phyloP scores from a whole-genome alignment of 2,797 vertebrate genomes.

The Alectoris magna region DNA sequence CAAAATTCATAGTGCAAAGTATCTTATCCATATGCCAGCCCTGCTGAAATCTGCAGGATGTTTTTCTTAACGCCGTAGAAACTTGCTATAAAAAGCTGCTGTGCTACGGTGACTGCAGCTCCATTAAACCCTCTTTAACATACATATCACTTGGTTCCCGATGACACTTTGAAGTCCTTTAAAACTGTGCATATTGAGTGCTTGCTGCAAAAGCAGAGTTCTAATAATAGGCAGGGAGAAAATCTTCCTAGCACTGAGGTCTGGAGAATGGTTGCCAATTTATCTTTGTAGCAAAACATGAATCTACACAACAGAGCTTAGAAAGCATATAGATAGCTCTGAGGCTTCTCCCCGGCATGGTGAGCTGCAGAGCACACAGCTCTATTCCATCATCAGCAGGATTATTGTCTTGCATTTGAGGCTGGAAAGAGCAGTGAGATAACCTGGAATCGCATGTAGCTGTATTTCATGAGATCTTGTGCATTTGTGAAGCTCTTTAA shows the following conservation, averaged over 20 bases:
- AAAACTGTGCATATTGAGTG: not conserved
- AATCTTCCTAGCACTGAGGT: constrained; percentile 27
- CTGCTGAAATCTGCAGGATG: constrained; percentile 55
- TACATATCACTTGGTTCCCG: constrained; percentile 45
- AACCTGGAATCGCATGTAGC: not conserved
- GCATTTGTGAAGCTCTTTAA: constrained; percentile 1
- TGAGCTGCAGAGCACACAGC: not conserved
- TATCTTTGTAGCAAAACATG: constrained; percentile 21
- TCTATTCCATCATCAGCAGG: not conserved
- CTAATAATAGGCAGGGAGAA: constrained; percentile 51
- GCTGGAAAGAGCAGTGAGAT: not conserved
- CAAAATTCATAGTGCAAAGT: constrained; percentile 48
- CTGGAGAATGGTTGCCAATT: not conserved
- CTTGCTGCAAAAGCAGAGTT: constrained; percentile 38
- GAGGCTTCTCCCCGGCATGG: constrained; percentile 18
- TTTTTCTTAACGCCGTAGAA: constrained; percentile 50
- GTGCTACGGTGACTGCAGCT: constrained; percentile 38
- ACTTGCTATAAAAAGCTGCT: constrained; percentile 62
- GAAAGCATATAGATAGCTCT: not conserved
- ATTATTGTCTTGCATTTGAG: constrained; percentile 20
- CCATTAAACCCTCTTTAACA: constrained; percentile 65
- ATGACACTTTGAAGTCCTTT: constrained; percentile 62
- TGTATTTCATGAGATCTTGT: not conserved
- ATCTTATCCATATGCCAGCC: constrained; percentile 55
- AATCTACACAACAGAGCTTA: not conserved